Evolutionary conservation across 2,797 vertebrate species (phyloP), one percentile per base, ranked within the genome.

Genomic region (Echeneis naucrates): DNA sequence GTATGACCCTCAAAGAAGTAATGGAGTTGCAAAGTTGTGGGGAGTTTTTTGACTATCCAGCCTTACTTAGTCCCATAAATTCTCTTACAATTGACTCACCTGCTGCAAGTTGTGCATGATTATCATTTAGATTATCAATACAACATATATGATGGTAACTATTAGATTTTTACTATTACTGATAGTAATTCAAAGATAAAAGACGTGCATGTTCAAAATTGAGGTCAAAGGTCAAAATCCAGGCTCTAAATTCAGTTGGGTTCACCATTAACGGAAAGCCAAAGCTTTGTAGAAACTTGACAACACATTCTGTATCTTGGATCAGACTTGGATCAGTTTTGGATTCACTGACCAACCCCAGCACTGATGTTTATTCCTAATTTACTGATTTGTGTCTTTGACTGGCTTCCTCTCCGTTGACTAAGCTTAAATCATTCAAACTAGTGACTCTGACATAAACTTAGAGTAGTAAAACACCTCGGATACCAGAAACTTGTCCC

Each of bases 1-100:
- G 47, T 47, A 60, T 58, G 9, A 68, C 1, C 38, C 33, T 38
- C 24, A 50, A 38, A 74, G 52, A n/a, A 52, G 30, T 61, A 19
- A 63, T 21, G 19, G 21, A 68, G 75, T 44, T 70, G 68, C 42
- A 10, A 58, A 63, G 24, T 23, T 13, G n/a, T 21, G 45, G 5
- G 44, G 17, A 24, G 10, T 5, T 37, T 4, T 48, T 40, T 1
- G 0, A 8, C 8, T 1, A 1, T 40, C 2, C 13, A 33, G 23
- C 11, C 7, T 35, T 55, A 9, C 1, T 2, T 3, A 30, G 30
- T 30, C 30, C 4, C 0, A 8, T 54, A 38, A 0, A 54, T 21
- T 40, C 9, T 54, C n/a, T 52, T 27, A 35, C 14, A 26, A 0
- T 11, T 45, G 3, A 7, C 7, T 44, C 45, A 24, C 0, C 13